A percentile compares a stretch with the other conserved stretches of the same genome.
Evolutionary conservation across 2,888 invertebrate species (phyloP).

Genomic region (Falcaria lacertinaria): DNA sequence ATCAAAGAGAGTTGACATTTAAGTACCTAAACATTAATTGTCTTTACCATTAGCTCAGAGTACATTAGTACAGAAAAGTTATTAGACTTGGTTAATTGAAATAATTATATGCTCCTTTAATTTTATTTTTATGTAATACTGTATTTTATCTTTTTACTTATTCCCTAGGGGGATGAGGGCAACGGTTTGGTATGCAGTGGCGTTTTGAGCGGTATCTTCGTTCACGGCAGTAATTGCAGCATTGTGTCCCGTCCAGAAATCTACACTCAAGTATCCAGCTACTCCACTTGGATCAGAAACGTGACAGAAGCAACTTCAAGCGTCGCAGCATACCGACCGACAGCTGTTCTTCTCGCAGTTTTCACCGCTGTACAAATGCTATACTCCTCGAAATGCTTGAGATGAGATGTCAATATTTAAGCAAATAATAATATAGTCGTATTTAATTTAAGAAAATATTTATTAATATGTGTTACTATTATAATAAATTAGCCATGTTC

Average conservation of each 20-base stretch:
- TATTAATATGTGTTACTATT: too few relatives aligned
- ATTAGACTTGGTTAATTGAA: too few relatives aligned
- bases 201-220: conserved; percentile 40
- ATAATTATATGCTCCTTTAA: too few relatives aligned
- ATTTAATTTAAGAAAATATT: too few relatives aligned
- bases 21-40: too few relatives aligned
- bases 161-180: conserved; percentile 42
- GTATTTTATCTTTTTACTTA: not conserved
- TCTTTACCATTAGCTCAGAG: too few relatives aligned
- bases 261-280: conserved; percentile 46
- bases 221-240: conserved; percentile 27
- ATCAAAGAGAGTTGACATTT: too few relatives aligned
- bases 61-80: too few relatives aligned
- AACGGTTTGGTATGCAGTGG: conserved; percentile 40
- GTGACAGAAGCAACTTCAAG: conserved; percentile 25
- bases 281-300: conserved; percentile 39
- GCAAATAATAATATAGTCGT: too few relatives aligned
- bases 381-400: conserved; percentile 23
- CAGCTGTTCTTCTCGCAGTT: conserved; percentile 26
- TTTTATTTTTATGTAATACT: too few relatives aligned
- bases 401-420: conserved; percentile 3
- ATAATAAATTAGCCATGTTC: too few relatives aligned
- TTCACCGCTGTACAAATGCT: conserved; percentile 25
- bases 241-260: conserved; percentile 37
- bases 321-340: conserved; percentile 29